Conservation (phyloP, 2,797 vertebrate species). For the Sebastes cheni region DNA sequence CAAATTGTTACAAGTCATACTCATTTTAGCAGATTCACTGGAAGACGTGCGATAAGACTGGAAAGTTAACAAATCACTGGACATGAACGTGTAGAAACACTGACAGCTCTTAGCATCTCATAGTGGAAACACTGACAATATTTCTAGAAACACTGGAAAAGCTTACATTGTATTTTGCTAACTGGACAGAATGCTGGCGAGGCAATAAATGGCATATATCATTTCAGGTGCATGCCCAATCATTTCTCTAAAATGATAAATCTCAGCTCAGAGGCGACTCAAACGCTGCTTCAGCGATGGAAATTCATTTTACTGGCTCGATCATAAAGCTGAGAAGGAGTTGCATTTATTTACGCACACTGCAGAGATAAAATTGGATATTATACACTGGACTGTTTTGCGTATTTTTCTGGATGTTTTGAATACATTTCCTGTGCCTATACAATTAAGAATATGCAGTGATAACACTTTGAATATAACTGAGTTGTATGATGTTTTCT, state of each 20-base stretch:
- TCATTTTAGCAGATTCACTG: constrained; percentile 46
- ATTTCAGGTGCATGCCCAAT: constrained; percentile 55
- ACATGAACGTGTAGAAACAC: constrained; percentile 65
- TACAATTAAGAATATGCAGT: constrained; percentile 49
- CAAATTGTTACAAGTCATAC: neutral
- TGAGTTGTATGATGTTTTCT: constrained; percentile 46
- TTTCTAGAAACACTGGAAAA: constrained; percentile 74
- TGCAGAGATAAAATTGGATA: constrained; percentile 20
- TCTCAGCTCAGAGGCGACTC: constrained; percentile 35
- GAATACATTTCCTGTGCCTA: constrained; percentile 24
- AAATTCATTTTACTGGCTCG: constrained; percentile 20
- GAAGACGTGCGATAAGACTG: constrained; percentile 57
- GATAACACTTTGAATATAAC: constrained; percentile 52
- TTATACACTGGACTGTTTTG: constrained; percentile 54
- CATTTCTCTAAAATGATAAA: constrained; percentile 46
- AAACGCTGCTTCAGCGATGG: neutral
- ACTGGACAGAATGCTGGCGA: constrained; percentile 64
- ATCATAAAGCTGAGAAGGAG: constrained; percentile 27
- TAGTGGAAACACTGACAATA: constrained; percentile 67
- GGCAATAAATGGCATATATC: constrained; percentile 40
- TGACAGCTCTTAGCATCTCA: constrained; percentile 52
- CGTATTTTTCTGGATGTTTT: constrained; percentile 44
- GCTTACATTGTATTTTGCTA: constrained; percentile 64
- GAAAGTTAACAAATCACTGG: constrained; percentile 68
- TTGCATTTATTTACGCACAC: constrained; percentile 22